A percentile compares a stretch with the other conserved stretches of the same genome.
Conservation (phyloP, 2,888 invertebrate genomes). For the Dicranocentrus wangi region DNA sequence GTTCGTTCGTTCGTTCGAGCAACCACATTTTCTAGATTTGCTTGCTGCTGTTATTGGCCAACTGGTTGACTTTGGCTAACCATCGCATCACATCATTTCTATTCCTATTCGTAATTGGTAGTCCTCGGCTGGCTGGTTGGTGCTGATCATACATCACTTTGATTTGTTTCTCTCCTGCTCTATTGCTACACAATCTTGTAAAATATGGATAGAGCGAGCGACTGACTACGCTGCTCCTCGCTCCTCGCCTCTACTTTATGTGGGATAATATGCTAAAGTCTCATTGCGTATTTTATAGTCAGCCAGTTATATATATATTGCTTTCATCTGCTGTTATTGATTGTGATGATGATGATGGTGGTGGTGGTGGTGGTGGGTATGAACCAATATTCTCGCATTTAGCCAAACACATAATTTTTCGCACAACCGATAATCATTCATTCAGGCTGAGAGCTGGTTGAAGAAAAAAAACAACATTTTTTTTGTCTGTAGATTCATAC, state of each 20-base stretch:
- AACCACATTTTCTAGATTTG: not conserved
- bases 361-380: not conserved
- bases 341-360: not conserved
- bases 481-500: no score
- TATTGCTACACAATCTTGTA: conserved; percentile 2
- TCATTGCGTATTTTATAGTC: no score
- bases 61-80: conserved; percentile 42
- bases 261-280: no score
- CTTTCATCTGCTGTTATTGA: not conserved
- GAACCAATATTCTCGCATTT: not conserved
- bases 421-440: conserved; percentile 27
- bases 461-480: not conserved
- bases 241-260: no score
- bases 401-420: not conserved
- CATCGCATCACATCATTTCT: conserved; percentile 38
- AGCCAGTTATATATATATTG: not conserved
- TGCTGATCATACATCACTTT: conserved; percentile 51
- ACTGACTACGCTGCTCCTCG: not conserved
- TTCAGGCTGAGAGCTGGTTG: no score
- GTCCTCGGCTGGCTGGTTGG: conserved; percentile 40
- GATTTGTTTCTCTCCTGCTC: conserved; percentile 32
- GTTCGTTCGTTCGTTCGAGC: no score
- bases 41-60: conserved; percentile 33
- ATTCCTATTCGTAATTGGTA: conserved; percentile 47
- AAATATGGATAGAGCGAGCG: conserved; percentile 16